Evolutionary conservation across 2,888 invertebrate genomes (phyloP), one percentile per base, ranked within the genome.

Genomic region (Mactromeris polynyma): DNA sequence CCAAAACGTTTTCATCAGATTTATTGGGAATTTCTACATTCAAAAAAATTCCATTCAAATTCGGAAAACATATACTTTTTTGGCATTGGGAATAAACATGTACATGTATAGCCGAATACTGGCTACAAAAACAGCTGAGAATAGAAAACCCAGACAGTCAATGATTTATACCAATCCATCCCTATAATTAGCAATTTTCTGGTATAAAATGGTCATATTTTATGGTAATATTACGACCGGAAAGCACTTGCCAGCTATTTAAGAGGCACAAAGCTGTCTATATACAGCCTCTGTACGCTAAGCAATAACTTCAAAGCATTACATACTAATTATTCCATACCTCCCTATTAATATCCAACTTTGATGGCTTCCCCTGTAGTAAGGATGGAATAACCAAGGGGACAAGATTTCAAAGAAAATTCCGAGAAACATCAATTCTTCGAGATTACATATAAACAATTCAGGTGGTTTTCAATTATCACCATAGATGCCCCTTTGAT

Each of bases 401-500:
- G 73, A 73, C 33, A 58, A 11, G 40, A 81, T 84, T 88, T 84
- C 84, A 46, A 88, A 85, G 82, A 78, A 88, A 85, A 88, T 79
- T 31, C 31, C 85, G 64, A 51, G 31, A 81, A 81, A 14, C 81
- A 46, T 51, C 73, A 69, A 64, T 69, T 83, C 83, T 87, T 87
- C 73, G 85, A 88, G 84, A 54, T 38, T 84, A 73, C 73, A 77
- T 85, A 84, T 31, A 64, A 38, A 40, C 64, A 38, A 73, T 64
- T 88, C 88, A 88, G 85, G 88, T 82, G 78, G 88, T 82, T 85
- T 82, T 46, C 85, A 85, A 88, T 88, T 82, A 88, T 83, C 40
- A 78, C 73, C 82, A 78, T 78, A 33, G 78, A 31, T 36, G 3
- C 17, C 9, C 26, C 78, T 81, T 87, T 87, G 83, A 83, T 38